Percentiles rank a stretch among this genome's conserved stretches.
phyloP scores from a whole-genome alignment of 2,113 vertebrate genomes.

The Semnornis frantzii region DNA sequence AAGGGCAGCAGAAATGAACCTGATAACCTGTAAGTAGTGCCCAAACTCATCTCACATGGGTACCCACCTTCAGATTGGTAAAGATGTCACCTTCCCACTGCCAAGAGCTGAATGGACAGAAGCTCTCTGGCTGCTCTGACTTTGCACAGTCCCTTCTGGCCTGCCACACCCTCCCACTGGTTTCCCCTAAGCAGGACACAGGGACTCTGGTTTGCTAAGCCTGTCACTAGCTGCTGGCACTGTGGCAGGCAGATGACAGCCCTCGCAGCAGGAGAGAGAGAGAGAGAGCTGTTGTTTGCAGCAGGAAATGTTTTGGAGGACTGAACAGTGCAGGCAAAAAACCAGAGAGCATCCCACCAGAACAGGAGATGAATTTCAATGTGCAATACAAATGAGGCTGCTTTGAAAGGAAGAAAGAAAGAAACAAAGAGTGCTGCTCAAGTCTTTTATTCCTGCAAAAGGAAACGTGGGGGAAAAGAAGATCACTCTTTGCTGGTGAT shows the following conservation, averaged over 20 bases:
- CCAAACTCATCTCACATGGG: background rate
- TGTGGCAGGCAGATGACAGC: background rate
- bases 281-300: background rate
- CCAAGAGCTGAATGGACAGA: background rate
- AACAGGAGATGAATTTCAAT: background rate
- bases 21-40: background rate
- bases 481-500: background rate
- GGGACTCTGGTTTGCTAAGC: background rate
- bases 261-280: background rate
- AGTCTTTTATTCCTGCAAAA: background rate
- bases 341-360: background rate
- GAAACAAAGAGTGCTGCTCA: background rate
- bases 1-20: background rate
- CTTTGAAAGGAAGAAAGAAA: background rate
- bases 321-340: background rate
- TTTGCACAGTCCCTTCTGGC: background rate
- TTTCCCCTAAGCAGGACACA: background rate
- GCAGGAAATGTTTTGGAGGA: background rate
- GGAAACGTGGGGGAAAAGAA: fast-evolving
- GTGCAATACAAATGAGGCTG: background rate
- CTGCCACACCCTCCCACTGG: background rate
- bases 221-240: background rate
- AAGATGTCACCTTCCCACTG: fast-evolving
- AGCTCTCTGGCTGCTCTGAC: background rate
- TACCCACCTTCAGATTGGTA: background rate